Conservation (phyloP, 1,140 invertebrate species). For the Gonatopus flavifemur region DNA sequence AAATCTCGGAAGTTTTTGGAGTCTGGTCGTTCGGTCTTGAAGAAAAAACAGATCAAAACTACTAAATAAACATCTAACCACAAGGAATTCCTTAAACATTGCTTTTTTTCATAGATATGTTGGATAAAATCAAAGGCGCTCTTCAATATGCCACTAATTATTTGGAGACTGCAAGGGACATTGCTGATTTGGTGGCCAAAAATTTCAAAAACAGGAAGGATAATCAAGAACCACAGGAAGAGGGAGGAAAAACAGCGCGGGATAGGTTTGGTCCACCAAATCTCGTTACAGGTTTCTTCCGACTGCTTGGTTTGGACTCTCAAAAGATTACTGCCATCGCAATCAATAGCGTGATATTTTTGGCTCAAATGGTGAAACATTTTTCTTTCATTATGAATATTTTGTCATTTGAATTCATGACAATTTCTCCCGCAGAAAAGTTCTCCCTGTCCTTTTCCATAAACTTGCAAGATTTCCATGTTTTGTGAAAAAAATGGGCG, state of each 20-base stretch:
- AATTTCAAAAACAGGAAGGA: slow-evolving; percentile 35
- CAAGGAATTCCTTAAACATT: background rate
- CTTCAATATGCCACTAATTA: slow-evolving; percentile 66
- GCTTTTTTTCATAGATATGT: slow-evolving; percentile 53
- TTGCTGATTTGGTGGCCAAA: slow-evolving; percentile 47
- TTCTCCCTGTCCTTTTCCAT: too few relatives aligned
- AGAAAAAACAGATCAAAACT: too few relatives aligned
- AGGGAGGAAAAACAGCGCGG: slow-evolving; percentile 14
- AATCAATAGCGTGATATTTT: slow-evolving; percentile 76
- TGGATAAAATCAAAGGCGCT: slow-evolving; percentile 64
- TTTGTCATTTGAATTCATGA: too few relatives aligned
- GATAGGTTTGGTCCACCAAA: slow-evolving; percentile 34
- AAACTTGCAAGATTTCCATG: too few relatives aligned
- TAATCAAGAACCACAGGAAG: slow-evolving; percentile 19
- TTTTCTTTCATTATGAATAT: too few relatives aligned
- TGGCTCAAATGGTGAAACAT: slow-evolving; percentile 84
- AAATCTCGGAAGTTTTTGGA: too few relatives aligned
- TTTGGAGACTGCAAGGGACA: slow-evolving; percentile 47
- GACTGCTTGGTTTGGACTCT: slow-evolving; percentile 72
- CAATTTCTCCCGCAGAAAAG: too few relatives aligned
- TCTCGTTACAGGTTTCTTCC: slow-evolving; percentile 67
- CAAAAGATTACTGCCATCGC: slow-evolving; percentile 76
- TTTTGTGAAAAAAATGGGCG: too few relatives aligned
- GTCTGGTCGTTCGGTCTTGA: too few relatives aligned
- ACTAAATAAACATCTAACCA: too few relatives aligned